Conservation (phyloP, 92 coral and sea anemone species). For the Epizoanthus scotinus region DNA sequence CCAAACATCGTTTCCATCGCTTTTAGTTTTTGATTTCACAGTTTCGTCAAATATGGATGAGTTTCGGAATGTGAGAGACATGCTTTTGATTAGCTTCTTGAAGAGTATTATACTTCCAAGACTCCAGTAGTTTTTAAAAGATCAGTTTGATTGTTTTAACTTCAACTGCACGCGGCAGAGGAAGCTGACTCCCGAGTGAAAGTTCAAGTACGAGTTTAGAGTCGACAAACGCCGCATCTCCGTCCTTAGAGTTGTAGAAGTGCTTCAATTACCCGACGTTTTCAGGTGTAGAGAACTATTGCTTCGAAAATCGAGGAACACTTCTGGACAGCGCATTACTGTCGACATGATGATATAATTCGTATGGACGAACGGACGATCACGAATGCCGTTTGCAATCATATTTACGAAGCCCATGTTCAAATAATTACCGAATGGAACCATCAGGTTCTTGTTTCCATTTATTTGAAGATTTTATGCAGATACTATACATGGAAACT, state of each 20-base stretch:
- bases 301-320: slow-evolving; percentile 45
- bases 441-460: slow-evolving; percentile 31
- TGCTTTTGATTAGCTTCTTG: no score
- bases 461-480: slow-evolving; percentile 26
- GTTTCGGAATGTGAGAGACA: no score
- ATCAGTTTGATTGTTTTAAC: slow-evolving; percentile 43
- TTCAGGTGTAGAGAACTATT: slow-evolving; percentile 49
- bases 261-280: slow-evolving; percentile 46
- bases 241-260: slow-evolving; percentile 49
- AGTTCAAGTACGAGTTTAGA: slow-evolving; percentile 58
- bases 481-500: slow-evolving; percentile 25
- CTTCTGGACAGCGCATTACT: slow-evolving; percentile 39
- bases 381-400: slow-evolving; percentile 26
- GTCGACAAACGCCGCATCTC: slow-evolving; percentile 53
- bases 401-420: slow-evolving; percentile 27
- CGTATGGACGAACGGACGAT: slow-evolving; percentile 44
- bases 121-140: slow-evolving; percentile 46
- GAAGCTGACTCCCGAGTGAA: no score
- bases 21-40: no score
- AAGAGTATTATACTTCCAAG: slow-evolving; percentile 40
- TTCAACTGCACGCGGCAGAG: slow-evolving; percentile 30
- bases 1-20: no score
- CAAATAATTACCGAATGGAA: slow-evolving; percentile 42
- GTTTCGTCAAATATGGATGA: no score
- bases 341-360: slow-evolving; percentile 53